Evolutionary conservation across 2,113 vertebrate genomes (phyloP).

Genomic region (Chrysochloris asiatica): DNA sequence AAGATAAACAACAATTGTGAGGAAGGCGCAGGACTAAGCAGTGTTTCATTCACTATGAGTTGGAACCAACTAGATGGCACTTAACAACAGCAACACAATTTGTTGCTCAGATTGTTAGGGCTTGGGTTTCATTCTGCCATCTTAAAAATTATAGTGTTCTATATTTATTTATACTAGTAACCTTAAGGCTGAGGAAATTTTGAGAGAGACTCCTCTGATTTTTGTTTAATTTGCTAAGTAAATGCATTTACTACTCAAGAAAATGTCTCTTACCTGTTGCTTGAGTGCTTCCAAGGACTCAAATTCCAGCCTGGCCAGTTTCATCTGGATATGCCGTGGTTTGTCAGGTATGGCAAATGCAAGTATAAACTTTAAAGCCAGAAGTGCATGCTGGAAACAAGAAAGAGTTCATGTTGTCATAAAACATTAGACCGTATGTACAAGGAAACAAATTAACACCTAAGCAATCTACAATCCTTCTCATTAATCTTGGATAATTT

Average conservation of each 20-base stretch:
- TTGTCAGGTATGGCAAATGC: slow-evolving; percentile 95
- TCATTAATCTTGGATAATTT: neutral
- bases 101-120: neutral
- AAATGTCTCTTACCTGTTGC: slow-evolving; percentile 89
- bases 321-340: slow-evolving; percentile 91
- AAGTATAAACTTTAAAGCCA: slow-evolving; percentile 95
- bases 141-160: neutral
- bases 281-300: slow-evolving; percentile 96
- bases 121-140: neutral
- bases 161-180: neutral
- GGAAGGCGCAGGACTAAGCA: too few relatives aligned
- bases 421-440: neutral
- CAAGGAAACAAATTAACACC: neutral
- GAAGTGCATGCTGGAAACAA: slow-evolving; percentile 89
- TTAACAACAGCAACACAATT: neutral
- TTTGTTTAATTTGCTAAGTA: neutral
- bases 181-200: neutral
- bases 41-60: too few relatives aligned
- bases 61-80: too few relatives aligned
- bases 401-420: neutral
- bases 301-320: slow-evolving; percentile 93
- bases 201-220: neutral
- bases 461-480: too few relatives aligned
- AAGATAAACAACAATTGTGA: too few relatives aligned
- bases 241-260: neutral